phyloP scores from a whole-genome alignment of 2,113 vertebrate genomes.

The Panthera uncia region DNA sequence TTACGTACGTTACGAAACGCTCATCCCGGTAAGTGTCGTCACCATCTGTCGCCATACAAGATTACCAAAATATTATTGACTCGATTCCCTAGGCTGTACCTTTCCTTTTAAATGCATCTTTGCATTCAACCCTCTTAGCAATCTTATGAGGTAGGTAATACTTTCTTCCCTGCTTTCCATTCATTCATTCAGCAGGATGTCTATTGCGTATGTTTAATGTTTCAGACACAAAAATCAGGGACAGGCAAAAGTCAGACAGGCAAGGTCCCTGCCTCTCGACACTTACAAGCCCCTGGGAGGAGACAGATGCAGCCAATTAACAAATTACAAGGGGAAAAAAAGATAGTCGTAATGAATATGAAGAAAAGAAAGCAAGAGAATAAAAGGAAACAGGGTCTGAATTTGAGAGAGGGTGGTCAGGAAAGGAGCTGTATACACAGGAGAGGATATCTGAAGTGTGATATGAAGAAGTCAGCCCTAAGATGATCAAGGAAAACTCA shows the following conservation, averaged over 20 bases:
- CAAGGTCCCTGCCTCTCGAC: neutral
- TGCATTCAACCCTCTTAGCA: neutral
- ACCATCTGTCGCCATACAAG: neutral
- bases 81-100: neutral
- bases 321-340: neutral
- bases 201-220: neutral
- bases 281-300: neutral
- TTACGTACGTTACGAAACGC: neutral
- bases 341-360: neutral
- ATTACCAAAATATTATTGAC: neutral
- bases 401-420: neutral
- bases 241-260: neutral
- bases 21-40: neutral
- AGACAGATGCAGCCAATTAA: neutral
- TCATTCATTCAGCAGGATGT: neutral
- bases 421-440: neutral
- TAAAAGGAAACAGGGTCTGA: neutral
- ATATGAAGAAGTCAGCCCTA: neutral
- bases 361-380: neutral
- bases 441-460: neutral
- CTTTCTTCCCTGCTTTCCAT: neutral
- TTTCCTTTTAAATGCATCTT: neutral
- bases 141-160: neutral
- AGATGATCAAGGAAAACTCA: neutral
- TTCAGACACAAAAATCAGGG: neutral